These are phyloP conservation scores for Acanthurus tractus DNA, from an alignment of 2,797 vertebrate species.

Conservation along the genomic window DNA sequence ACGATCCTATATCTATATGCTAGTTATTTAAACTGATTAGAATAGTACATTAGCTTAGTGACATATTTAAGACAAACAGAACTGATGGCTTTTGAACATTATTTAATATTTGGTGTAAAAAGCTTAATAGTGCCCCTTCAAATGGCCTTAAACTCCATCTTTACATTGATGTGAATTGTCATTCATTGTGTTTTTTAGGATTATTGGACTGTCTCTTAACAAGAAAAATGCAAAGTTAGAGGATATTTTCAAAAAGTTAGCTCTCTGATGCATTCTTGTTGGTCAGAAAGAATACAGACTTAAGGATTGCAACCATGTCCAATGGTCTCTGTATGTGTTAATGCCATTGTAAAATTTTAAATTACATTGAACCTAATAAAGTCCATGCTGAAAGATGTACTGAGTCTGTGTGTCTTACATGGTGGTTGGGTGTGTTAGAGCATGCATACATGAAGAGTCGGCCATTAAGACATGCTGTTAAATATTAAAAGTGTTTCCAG, in stretches of 20 bases:
- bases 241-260: conserved; percentile 66
- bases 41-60: conserved; percentile 82
- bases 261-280: conserved; percentile 56
- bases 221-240: conserved; percentile 50
- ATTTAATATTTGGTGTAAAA: conserved; percentile 84
- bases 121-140: conserved; percentile 71
- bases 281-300: conserved; percentile 19
- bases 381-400: conserved; percentile 56
- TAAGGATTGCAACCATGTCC: conserved; percentile 48
- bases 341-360: conserved; percentile 72
- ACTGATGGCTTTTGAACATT: conserved; percentile 79
- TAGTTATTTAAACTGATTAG: conserved; percentile 87
- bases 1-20: conserved; percentile 76
- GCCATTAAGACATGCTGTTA: background rate
- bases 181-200: conserved; percentile 60
- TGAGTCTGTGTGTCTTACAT: conserved; percentile 2
- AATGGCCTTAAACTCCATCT: conserved; percentile 82
- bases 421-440: background rate
- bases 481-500: conserved; percentile 3
- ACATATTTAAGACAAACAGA: conserved; percentile 82
- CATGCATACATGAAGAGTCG: background rate
- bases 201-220: conserved; percentile 60
- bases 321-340: conserved; percentile 74
- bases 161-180: conserved; percentile 74
- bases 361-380: conserved; percentile 81